Evolutionary conservation across 1,140 invertebrate species (phyloP).

Genomic region (Atta texana): DNA sequence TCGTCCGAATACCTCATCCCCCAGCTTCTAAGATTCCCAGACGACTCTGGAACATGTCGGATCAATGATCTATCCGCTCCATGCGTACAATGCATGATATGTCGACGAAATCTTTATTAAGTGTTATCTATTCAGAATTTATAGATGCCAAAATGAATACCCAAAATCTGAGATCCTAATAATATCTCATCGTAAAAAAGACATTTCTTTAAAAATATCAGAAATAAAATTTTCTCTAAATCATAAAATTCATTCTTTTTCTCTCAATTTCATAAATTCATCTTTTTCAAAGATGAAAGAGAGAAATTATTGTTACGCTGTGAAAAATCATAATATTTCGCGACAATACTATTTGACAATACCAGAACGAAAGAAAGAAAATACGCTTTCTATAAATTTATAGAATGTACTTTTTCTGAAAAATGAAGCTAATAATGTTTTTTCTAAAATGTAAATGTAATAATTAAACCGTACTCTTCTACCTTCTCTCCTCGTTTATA

Average conservation of each 20-base stretch:
- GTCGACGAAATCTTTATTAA: conserved; percentile 23
- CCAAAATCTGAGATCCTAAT: background rate
- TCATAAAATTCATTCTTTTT: too few species aligned
- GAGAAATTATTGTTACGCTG: background rate
- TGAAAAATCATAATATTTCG: background rate
- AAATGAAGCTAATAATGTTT: background rate
- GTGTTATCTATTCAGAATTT: background rate
- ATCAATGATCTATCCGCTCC: conserved; percentile 42
- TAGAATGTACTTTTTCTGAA: background rate
- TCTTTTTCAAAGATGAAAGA: background rate
- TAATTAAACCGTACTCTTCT: background rate
- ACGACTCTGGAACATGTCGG: conserved; percentile 26
- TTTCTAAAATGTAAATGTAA: background rate
- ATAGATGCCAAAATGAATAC: background rate
- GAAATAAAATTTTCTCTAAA: background rate
- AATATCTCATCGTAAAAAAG: background rate
- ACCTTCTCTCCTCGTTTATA: background rate
- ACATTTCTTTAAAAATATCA: background rate
- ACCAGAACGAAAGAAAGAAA: background rate
- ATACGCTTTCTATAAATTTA: background rate
- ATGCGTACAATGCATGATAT: background rate
- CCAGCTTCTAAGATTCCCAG: conserved; percentile 43
- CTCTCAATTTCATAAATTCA: conserved; percentile 7
- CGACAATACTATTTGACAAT: background rate
- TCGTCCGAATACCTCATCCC: conserved; percentile 10